A percentile compares a stretch with the other conserved stretches of the same genome.
These are phyloP conservation scores for Trachurus trachurus DNA, from an alignment of 2,797 vertebrate species.

Conservation along the genomic window DNA sequence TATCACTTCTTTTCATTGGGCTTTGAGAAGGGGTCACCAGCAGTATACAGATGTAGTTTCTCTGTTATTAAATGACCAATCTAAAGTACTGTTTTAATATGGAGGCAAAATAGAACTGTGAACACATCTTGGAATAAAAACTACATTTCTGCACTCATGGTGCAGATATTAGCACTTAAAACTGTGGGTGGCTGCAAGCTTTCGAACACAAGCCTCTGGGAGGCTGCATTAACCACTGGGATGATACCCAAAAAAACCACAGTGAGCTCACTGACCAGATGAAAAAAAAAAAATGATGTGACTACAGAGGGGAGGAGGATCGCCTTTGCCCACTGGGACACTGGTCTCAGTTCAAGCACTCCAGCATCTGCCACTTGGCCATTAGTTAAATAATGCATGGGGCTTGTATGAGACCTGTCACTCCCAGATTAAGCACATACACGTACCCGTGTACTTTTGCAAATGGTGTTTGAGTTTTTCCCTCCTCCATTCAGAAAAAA, in stretches of 20 bases:
- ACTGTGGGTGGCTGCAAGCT: conserved; percentile 37
- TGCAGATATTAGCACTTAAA: conserved; percentile 24
- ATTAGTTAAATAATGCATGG: conserved; percentile 82
- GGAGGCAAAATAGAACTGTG: neutral
- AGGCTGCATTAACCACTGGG: conserved; percentile 38
- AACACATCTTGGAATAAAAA: conserved; percentile 16
- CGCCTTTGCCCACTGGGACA: conserved; percentile 41
- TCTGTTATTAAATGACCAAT: neutral
- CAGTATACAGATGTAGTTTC: neutral
- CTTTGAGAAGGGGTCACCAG: neutral
- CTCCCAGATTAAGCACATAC: conserved; percentile 3
- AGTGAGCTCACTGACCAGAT: conserved; percentile 20
- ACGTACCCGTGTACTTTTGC: too few relatives aligned
- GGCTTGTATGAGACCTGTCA: conserved; percentile 42
- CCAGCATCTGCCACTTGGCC: conserved; percentile 70
- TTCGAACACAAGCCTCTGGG: conserved; percentile 34
- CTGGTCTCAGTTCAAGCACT: conserved; percentile 50
- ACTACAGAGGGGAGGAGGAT: conserved; percentile 12
- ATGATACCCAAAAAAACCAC: conserved; percentile 37
- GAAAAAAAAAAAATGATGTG: conserved; percentile 11
- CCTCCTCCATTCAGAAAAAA: too few relatives aligned
- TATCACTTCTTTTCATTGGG: neutral
- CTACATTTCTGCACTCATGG: conserved; percentile 24
- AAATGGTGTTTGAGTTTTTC: too few relatives aligned
- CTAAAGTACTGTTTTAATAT: neutral